Evolutionary conservation across 1,140 invertebrate genomes (phyloP), one percentile per base, ranked within the genome.

Genomic region (Neodiprion fabricii): DNA sequence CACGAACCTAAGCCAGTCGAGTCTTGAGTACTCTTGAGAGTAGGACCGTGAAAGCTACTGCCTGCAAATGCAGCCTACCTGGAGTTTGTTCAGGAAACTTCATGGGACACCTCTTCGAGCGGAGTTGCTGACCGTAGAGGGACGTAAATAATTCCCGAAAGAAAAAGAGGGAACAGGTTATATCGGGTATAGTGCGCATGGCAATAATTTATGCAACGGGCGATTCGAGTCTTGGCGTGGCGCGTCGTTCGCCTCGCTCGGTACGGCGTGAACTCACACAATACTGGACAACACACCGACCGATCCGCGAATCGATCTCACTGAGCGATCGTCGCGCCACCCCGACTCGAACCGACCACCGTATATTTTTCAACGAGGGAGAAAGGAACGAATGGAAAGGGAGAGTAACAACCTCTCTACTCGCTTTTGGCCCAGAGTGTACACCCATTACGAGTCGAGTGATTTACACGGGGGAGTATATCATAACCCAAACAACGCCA

Each of bases 401-500:
- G 61, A 1, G 23, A 50, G 72, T 40, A 28, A 69, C n/a, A 48
- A 69, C 17, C 17, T 21, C 17, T 21, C 17, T 21, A 10, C 14
- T 53, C 40, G 12, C 40, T 71, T 71, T 71, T 71, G 47, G 47
- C 70, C 11, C 21, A 12, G 21, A 71, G 11, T 71, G 47, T 47
- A 71, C 28, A 48, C 23, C 69, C 10, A 10, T 10, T 53, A 65
- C 23, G 28, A 74, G 17, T 67, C 66, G 75, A 65, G 61, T 72
- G 69, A 80, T 82, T 80, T 79, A 77, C 81, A 79, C 79, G 80
- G 77, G 79, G 73, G 76, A 79, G 77, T 77, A 77, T 80, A 82
- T 81, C 79, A 84, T 82, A 81, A 84, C 76, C 77, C 82, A 81
- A 85, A 83, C 80, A 82, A 80, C 79, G 73, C 61, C 23, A 74